These are phyloP conservation scores for Pseudoips prasinana DNA, from an alignment of 2,888 invertebrate species.

Conservation along the genomic window DNA sequence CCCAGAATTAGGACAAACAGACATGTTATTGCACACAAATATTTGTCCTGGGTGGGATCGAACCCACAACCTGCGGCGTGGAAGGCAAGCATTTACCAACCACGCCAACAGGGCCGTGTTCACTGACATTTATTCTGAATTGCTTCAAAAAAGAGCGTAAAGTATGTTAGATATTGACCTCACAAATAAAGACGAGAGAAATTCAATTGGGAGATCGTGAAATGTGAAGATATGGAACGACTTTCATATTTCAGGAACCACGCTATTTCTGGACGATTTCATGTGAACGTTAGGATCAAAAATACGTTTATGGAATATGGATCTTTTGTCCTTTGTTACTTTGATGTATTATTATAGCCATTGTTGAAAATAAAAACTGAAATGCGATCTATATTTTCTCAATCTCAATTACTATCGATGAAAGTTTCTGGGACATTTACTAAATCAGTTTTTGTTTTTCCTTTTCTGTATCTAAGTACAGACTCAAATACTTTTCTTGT, in stretches of 20 bases:
- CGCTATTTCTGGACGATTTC: constrained; percentile 15
- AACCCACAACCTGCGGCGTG: too few species aligned
- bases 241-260: constrained; percentile 34
- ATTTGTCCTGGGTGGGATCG: too few species aligned
- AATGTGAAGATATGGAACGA: constrained; percentile 35
- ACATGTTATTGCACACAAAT: too few species aligned
- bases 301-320: constrained; percentile 27
- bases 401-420: constrained; percentile 1
- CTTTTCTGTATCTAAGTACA: neutral
- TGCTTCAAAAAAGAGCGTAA: too few species aligned
- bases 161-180: too few species aligned
- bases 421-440: constrained; percentile 5
- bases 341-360: constrained; percentile 14
- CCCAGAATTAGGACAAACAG: too few species aligned
- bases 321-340: constrained; percentile 18
- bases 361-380: constrained; percentile 6
- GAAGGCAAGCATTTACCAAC: too few species aligned
- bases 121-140: too few species aligned
- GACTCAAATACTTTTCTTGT: too few species aligned
- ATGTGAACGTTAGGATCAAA: constrained; percentile 31
- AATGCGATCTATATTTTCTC: too few species aligned
- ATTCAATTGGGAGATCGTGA: constrained; percentile 33
- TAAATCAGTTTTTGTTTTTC: constrained; percentile 6
- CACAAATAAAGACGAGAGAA: constrained; percentile 13
- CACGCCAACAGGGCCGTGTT: too few species aligned